Base-by-base conservation (phyloP, 1,140 invertebrate genomes). In the Metopolophium dirhodum region DNA sequence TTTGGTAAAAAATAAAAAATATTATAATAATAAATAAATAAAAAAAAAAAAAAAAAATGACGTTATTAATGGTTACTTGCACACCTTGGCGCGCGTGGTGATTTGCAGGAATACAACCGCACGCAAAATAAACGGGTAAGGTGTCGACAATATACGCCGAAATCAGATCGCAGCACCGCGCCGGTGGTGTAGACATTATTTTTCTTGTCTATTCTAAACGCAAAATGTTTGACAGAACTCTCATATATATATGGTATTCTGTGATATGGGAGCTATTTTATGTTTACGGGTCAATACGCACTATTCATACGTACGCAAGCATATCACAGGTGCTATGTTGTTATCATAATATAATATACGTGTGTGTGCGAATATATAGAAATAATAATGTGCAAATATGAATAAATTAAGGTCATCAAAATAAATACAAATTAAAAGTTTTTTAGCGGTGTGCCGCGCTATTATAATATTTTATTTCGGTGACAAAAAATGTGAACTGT, bases 11-110 rank as follows among this genome's bases (percentile, higher is more conserved):
- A 68, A 68, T 6, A 7, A 57, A 77, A 77, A 77, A 77, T 77
- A 2, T 7, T n/a, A 77, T n/a, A 77, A 77, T 18, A n/a, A 77
- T 77, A 68, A 68, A 68, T n/a, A n/a, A n/a, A 77, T 77, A 37
- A 37, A 37, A 37, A 37, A 37, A 37, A 18, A 68, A 30, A 49
- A 11, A 49, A 57, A 51, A 68, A 77, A 77, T 77, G 61, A 35
- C 30, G 30, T 77, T 77, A 77, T 77, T 77, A 77, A 77, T 77
- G 61, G 61, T 77, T 77, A n/a, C 61, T n/a, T 61, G n/a, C 61
- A 77, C 61, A 77, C 30, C 61, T 77, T 77, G 30, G 61, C 61
- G 61, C 61, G 14, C 61, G 1, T 20, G 30, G n/a, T 77, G 14
- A 77, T 77, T 77, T n/a, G 41, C 41, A 41, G 30, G 61, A 77